phyloP scores from a whole-genome alignment of 2,888 invertebrate species.

The Drosophila paramelanica region DNA sequence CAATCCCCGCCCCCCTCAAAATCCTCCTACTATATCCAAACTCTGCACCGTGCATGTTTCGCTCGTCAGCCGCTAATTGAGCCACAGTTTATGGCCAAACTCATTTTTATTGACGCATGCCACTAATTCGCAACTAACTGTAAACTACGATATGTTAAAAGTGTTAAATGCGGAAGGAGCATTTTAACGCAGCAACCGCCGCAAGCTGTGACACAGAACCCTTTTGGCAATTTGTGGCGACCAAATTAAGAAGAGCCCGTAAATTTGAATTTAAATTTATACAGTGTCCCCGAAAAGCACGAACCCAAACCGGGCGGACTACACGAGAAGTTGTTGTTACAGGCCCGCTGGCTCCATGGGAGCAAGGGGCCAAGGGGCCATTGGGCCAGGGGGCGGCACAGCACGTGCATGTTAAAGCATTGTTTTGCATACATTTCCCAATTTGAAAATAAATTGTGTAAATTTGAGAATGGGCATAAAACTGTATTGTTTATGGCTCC shows the following conservation, averaged over 20 bases:
- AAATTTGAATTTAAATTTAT: constrained; percentile 78
- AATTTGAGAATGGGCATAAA: constrained; percentile 24
- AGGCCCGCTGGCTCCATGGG: constrained; percentile 6
- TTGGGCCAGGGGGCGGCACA: constrained; percentile 9
- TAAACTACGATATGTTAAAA: constrained; percentile 17
- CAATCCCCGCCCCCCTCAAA: not conserved
- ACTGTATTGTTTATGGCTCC: constrained; percentile 29
- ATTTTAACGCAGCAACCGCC: not conserved
- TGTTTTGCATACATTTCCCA: constrained; percentile 54
- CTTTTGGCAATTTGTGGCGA: constrained; percentile 56
- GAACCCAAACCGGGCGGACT: constrained; percentile 20
- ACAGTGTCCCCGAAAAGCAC: constrained; percentile 40
- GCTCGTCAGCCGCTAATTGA: constrained; percentile 9
- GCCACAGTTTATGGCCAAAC: constrained; percentile 37
- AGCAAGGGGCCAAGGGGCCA: not conserved
- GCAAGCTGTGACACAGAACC: constrained; percentile 47
- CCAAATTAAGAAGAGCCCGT: constrained; percentile 70
- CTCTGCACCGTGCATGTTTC: constrained; percentile 15
- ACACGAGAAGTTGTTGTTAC: constrained; percentile 20
- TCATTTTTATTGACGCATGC: constrained; percentile 43
- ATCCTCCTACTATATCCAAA: not conserved
- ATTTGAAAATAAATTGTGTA: constrained; percentile 36
- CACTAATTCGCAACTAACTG: constrained; percentile 55
- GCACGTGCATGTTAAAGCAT: constrained; percentile 57
- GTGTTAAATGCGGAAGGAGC: not conserved